Conservation (phyloP, 2,797 vertebrate genomes). For the Etheostoma nigrum region DNA sequence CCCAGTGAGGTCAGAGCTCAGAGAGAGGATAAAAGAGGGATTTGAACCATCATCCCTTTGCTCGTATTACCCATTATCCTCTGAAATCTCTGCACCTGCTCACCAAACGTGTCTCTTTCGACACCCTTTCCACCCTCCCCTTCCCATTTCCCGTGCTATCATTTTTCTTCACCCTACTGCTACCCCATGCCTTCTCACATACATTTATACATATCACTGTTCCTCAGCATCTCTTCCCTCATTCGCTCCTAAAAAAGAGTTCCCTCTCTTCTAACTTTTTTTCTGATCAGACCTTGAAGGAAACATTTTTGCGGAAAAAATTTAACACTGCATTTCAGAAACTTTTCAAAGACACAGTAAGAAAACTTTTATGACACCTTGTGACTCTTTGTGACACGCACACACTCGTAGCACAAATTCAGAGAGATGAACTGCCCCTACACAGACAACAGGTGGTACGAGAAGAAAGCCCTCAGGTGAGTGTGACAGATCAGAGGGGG, state of each 20-base stretch:
- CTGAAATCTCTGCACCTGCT: conserved; percentile 73
- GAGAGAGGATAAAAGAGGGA: conserved; percentile 71
- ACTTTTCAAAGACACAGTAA: conserved; percentile 52
- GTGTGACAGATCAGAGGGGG: conserved; percentile 63
- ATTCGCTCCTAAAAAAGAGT: conserved; percentile 5
- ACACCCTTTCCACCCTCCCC: conserved; percentile 17
- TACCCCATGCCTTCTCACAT: neutral
- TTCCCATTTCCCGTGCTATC: conserved; percentile 19
- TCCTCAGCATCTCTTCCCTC: conserved; percentile 2
- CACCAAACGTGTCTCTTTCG: conserved; percentile 42
- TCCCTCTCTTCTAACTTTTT: neutral
- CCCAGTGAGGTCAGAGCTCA: conserved; percentile 70
- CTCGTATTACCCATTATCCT: conserved; percentile 76
- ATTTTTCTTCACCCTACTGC: conserved; percentile 29
- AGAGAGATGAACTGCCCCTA: conserved; percentile 27
- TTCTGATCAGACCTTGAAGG: conserved; percentile 45
- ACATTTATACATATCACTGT: neutral
- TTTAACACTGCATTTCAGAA: conserved; percentile 34
- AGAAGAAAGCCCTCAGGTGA: conserved; percentile 68
- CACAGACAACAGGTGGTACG: conserved; percentile 63
- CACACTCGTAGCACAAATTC: neutral
- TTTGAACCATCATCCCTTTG: conserved; percentile 73
- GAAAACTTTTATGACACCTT: conserved; percentile 44
- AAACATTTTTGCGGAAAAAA: conserved; percentile 15
- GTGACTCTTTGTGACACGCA: conserved; percentile 25